Evolutionary conservation across 1,140 invertebrate genomes (phyloP).

Genomic region (Drosophila mauritiana): DNA sequence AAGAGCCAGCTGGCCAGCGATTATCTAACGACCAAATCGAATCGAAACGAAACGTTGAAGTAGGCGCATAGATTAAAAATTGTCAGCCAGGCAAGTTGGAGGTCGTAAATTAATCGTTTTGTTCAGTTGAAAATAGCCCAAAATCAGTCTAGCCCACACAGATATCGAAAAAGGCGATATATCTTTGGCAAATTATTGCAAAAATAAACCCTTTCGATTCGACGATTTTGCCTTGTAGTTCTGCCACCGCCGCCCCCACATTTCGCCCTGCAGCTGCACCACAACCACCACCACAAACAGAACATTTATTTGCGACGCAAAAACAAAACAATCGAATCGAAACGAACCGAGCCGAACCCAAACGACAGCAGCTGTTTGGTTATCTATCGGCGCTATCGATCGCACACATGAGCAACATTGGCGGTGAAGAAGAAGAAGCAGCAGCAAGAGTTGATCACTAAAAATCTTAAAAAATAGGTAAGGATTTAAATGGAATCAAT

Average conservation of each 20-base stretch:
- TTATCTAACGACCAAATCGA: conserved; percentile 48
- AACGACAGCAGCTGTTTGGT: conserved; percentile 25
- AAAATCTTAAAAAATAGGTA: conserved; percentile 13
- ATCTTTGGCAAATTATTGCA: conserved; percentile 10
- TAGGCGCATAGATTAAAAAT: conserved; percentile 34
- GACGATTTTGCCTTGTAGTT: conserved; percentile 23
- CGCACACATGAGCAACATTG: conserved; percentile 38
- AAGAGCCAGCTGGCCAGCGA: background rate
- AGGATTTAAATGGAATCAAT: conserved; percentile 16
- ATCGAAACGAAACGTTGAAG: conserved; percentile 14
- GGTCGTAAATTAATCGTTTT: conserved; percentile 25
- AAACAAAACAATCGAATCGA: conserved; percentile 33
- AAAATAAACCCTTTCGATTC: conserved; percentile 15
- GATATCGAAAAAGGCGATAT: conserved; percentile 11
- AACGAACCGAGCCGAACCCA: too few relatives aligned
- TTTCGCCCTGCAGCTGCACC: background rate
- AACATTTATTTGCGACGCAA: conserved; percentile 63
- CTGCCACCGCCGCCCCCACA: background rate
- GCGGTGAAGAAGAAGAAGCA: conserved; percentile 26
- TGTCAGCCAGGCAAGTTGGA: conserved; percentile 50
- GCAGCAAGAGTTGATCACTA: conserved; percentile 8
- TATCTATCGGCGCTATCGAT: conserved; percentile 45
- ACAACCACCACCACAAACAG: conserved; percentile 3
- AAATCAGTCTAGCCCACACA: conserved; percentile 48
- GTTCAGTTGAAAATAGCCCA: conserved; percentile 27